phyloP scores from a whole-genome alignment of 2,888 invertebrate species.

The Ophion ventricosus region DNA sequence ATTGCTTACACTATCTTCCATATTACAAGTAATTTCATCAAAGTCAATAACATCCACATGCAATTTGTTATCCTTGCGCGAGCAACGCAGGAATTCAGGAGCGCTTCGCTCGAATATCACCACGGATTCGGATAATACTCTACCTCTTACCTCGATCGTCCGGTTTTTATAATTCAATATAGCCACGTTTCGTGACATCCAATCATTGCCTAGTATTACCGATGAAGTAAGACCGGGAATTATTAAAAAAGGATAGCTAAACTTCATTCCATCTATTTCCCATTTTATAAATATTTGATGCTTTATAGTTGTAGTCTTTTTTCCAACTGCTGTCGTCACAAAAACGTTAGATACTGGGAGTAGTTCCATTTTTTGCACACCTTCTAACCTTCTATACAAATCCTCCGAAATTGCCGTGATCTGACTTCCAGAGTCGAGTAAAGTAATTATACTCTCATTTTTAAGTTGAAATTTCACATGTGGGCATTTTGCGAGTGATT shows the following conservation, averaged over 20 bases:
- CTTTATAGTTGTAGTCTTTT: constrained; percentile 41
- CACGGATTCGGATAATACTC: neutral
- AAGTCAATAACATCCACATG: neutral
- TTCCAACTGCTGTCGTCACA: too few relatives aligned
- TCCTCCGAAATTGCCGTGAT: constrained; percentile 25
- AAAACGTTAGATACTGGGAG: constrained; percentile 39
- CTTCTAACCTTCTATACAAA: constrained; percentile 13
- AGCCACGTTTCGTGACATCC: constrained; percentile 1
- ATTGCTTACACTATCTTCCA: too few relatives aligned
- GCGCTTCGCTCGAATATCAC: constrained; percentile 2
- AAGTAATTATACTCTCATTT: neutral
- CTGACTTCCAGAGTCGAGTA: neutral
- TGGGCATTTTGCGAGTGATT: constrained; percentile 1
- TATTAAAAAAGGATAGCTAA: constrained; percentile 6
- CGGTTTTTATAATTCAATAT: neutral
- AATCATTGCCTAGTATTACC: neutral
- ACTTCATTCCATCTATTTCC: neutral
- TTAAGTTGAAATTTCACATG: constrained; percentile 13
- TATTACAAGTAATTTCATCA: neutral
- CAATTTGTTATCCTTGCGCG: neutral
- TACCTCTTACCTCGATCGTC: neutral
- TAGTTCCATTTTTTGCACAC: neutral
- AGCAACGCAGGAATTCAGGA: neutral
- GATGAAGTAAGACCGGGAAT: neutral
- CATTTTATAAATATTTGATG: constrained; percentile 1